Base-by-base conservation (phyloP, 2,113 vertebrate species). In the Oncorhynchus masou region DNA sequence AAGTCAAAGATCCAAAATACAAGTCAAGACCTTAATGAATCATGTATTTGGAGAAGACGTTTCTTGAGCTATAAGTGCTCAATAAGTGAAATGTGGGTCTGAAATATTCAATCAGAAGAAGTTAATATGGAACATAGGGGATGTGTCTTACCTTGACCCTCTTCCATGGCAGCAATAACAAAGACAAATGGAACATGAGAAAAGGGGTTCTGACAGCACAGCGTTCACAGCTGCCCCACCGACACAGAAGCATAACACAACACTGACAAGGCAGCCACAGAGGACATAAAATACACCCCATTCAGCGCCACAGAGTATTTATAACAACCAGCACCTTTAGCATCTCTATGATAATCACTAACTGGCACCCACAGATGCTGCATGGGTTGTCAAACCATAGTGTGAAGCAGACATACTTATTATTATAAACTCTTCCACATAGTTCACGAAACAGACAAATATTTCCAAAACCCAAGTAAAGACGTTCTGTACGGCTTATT, bases 111-210 rank as follows among this genome's bases (percentile, higher is more conserved):
- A 29, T 11, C 16, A 19, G 5, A 70, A 19, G 5, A 70, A 60
- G 3, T 8, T n/a, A 31, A 39, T 9, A 59, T 25, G 57, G 31
- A 27, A 48, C 12, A 1, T 27, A 31, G 24, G 19, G 8, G 2
- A 15, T n/a, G 71, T 86, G 29, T 31, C 92, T 98, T 96, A 99
- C 97, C 97, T 97, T 82, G 97, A 99, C 87, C 97, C 97, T 94
- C 97, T 99, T 95, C 16, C 88, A 91, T 78, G 92, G 94, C 93
- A 96, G 97, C 95, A 95, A 79, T 12, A 73, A 81, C 19, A 89
- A 78, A 29, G 68, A 78, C 72, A 88, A 84, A 90, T 68, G 92
- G 77, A 77, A 78, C 1, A 12, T 84, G 76, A 88, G 75, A 74
- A 81, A 67, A 74, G 75, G 16, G 39, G 57, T 75, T 84, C 79